Conservation (phyloP, 2,888 invertebrate genomes). For the Rotaria macrura region DNA sequence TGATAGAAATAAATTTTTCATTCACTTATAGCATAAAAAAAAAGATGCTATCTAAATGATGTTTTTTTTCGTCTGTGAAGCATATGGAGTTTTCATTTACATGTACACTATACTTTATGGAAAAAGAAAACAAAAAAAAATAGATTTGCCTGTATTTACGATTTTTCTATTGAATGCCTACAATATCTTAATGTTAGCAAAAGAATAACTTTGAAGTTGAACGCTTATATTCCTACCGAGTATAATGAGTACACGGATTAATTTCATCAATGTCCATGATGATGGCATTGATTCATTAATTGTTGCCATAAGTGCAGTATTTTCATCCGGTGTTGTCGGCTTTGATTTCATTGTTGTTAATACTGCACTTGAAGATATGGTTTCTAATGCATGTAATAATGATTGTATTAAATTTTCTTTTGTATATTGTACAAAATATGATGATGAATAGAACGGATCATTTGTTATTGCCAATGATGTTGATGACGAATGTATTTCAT, state of each 20-base stretch:
- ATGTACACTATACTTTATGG: too few species aligned
- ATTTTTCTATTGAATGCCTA: too few species aligned
- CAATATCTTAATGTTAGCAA: too few species aligned
- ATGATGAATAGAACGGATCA: neutral
- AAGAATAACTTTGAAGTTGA: too few species aligned
- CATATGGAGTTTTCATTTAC: too few species aligned
- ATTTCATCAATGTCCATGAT: neutral
- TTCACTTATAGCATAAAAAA: too few species aligned
- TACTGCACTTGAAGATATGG: neutral
- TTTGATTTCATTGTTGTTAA: neutral
- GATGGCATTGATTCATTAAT: neutral
- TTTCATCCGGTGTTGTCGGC: neutral
- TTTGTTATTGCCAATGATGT: slow-evolving; percentile 4
- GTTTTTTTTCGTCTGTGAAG: too few species aligned
- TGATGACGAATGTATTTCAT: slow-evolving; percentile 26
- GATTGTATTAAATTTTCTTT: slow-evolving; percentile 22
- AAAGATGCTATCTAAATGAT: too few species aligned
- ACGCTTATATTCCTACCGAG: neutral
- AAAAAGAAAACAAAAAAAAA: too few species aligned
- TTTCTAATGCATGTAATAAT: neutral
- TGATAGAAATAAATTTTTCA: too few species aligned
- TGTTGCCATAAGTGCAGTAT: neutral
- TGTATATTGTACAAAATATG: slow-evolving; percentile 21
- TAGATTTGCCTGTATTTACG: too few species aligned
- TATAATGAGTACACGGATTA: neutral